These are phyloP conservation scores for Sciurus niger DNA, from an alignment of 2,113 vertebrate species.

Conservation along the genomic window DNA sequence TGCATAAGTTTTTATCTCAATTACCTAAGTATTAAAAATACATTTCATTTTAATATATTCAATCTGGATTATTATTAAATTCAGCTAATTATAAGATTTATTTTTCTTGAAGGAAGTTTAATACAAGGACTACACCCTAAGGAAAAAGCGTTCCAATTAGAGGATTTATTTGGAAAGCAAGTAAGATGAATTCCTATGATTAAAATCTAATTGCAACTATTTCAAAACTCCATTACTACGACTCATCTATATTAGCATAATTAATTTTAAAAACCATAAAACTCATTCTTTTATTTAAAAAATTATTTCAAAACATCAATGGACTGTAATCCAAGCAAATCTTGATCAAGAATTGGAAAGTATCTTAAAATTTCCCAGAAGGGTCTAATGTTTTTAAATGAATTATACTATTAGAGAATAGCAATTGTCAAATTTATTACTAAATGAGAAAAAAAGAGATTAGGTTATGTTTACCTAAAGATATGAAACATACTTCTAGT, in stretches of 20 bases:
- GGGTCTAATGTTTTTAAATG: neutral
- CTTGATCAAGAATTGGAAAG: conserved; percentile 36
- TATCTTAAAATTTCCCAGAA: conserved; percentile 44
- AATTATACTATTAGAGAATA: conserved; percentile 46
- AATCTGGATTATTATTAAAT: conserved; percentile 26
- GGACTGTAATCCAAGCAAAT: conserved; percentile 47
- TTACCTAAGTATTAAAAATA: conserved; percentile 48
- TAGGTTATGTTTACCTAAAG: neutral
- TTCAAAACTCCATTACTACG: neutral
- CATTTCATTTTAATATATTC: conserved; percentile 31
- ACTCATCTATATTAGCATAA: conserved; percentile 49
- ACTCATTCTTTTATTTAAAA: conserved; percentile 14
- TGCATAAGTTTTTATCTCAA: neutral
- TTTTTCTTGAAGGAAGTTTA: conserved; percentile 38
- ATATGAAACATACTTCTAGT: neutral
- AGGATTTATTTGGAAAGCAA: conserved; percentile 48
- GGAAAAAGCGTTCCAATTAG: neutral
- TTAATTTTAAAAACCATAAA: conserved; percentile 47
- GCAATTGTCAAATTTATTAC: conserved; percentile 18
- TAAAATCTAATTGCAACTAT: conserved; percentile 54
- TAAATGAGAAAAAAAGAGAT: neutral
- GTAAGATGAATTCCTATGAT: conserved; percentile 57
- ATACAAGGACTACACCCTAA: neutral
- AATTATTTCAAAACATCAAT: neutral
- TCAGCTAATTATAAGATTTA: conserved; percentile 50